Percentiles rank a stretch among this genome's conserved stretches.
phyloP scores from a whole-genome alignment of 2,888 invertebrate species.

The Zootermopsis nevadensis region DNA sequence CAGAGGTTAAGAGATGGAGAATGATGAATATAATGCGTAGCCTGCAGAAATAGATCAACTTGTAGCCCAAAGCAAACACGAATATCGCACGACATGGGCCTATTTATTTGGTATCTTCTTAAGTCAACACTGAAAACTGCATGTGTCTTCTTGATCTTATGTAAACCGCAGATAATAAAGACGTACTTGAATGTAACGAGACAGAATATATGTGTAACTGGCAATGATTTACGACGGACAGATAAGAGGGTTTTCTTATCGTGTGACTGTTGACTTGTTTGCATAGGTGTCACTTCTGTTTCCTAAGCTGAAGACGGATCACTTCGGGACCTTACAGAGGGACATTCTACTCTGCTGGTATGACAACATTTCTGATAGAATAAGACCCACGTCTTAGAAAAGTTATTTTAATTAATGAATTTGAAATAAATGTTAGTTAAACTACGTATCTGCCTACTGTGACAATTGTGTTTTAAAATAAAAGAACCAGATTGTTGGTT shows the following conservation, averaged over 20 bases:
- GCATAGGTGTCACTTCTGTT: background rate
- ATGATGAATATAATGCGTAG: background rate
- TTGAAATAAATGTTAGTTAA: too few species aligned
- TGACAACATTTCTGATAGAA: too few species aligned
- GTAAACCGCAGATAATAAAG: background rate
- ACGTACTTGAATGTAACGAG: background rate
- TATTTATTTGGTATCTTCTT: background rate
- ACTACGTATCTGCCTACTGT: too few species aligned
- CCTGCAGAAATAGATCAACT: background rate
- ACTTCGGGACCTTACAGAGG: background rate
- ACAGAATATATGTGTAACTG: background rate
- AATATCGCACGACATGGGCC: background rate
- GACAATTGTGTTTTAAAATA: too few species aligned
- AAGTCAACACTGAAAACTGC: background rate
- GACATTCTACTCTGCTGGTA: background rate
- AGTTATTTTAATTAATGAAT: too few species aligned
- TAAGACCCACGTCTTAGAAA: too few species aligned
- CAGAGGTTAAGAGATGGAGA: background rate
- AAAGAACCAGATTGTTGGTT: too few species aligned
- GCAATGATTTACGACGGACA: constrained; percentile 36
- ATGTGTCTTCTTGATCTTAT: background rate
- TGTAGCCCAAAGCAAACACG: background rate
- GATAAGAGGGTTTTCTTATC: constrained; percentile 43
- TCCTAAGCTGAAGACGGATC: background rate
- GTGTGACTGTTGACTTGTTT: constrained; percentile 33